A percentile compares a stretch with the other conserved stretches of the same genome.
Conservation (phyloP, 2,888 invertebrate species). For the Cotesia congregata region DNA sequence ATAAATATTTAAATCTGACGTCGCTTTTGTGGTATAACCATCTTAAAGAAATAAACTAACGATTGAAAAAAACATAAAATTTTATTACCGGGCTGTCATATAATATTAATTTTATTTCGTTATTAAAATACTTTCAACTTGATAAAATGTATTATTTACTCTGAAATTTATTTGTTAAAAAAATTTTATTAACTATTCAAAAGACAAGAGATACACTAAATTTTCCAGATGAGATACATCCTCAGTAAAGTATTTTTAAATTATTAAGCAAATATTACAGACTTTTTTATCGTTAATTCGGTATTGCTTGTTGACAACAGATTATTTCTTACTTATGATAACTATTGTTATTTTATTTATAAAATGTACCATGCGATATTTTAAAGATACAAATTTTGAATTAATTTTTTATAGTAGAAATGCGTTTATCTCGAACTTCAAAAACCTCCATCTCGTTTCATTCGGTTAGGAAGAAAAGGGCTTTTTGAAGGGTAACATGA, state of each 20-base stretch:
- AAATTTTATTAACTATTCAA: neutral
- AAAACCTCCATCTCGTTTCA: no score
- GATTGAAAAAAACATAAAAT: neutral
- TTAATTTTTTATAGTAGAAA: neutral
- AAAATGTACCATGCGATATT: neutral
- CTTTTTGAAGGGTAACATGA: no score
- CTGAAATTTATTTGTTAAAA: neutral
- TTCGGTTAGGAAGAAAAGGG: no score
- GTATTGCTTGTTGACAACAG: neutral
- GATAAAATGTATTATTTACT: neutral
- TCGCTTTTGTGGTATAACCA: neutral
- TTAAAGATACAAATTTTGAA: neutral
- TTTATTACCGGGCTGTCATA: neutral
- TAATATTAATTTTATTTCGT: neutral
- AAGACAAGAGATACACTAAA: neutral
- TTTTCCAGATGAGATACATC: neutral
- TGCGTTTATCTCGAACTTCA: neutral
- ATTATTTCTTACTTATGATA: neutral
- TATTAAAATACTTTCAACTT: no score
- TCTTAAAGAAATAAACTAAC: neutral
- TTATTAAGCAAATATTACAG: neutral
- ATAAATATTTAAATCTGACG: neutral
- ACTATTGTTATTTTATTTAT: neutral
- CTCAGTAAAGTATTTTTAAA: neutral
- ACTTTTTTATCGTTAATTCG: neutral